Evolutionary conservation across 2,888 invertebrate genomes (phyloP), one percentile per base, ranked within the genome.

Genomic region (Brassicogethes aeneus): DNA sequence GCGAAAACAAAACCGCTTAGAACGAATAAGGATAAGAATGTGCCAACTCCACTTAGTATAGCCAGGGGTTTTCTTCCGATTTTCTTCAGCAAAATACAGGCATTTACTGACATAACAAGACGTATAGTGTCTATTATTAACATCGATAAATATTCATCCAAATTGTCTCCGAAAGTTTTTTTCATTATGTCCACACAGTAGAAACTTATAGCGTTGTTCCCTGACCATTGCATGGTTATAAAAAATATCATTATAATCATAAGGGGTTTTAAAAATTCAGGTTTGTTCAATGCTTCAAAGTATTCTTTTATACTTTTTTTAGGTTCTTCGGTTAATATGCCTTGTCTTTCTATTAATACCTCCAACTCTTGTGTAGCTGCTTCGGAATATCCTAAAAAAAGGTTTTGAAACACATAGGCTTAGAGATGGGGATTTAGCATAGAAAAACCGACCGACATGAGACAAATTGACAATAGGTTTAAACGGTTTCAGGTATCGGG

Each of bases 191-290:
- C 71, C 36, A 81, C 79, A 0, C 80, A 80, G 59, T 83, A 84
- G 44, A 82, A 83, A 1, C 77, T 76, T 1, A 84, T 70, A 0
- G 82, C 80, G 48, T 82, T 82, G 1, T 79, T 75, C 2, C 84
- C 84, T 5, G 80, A 77, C 48, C 82, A 75, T 56, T 83, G 83
- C 42, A 77, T 75, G 7, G 77, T 76, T 13, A 77, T 66, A 56
- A 83, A 82, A 50, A 82, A 76, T 2, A 75, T 60, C 40, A 77
- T 74, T 68, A 82, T 74, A 32, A 80, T 74, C 2, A 72, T 54
- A 10, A 80, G 58, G 0, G 80, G 79, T 47, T 74, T 76, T n/a
- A 74, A 50, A 23, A 80, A 70, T 50, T 71, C 73, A 0, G 73
- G 72, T 39, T 66, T 69, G 37, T 59, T 66, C 0, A 74, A 48